phyloP scores from a whole-genome alignment of 2,113 vertebrate species.

The Lagopus leucura region DNA sequence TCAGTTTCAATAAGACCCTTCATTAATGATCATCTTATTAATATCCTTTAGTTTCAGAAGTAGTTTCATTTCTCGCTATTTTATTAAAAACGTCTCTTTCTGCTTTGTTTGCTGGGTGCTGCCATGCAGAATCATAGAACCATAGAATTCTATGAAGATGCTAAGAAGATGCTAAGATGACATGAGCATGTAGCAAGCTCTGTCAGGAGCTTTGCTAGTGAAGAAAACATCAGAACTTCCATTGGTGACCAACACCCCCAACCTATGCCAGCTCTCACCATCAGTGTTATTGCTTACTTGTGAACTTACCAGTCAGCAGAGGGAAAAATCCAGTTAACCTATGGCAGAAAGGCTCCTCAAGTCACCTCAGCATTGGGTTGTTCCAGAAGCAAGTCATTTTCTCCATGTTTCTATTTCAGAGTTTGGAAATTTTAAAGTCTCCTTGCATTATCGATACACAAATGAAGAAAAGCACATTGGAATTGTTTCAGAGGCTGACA shows the following conservation, averaged over 20 bases:
- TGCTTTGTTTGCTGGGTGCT: background rate
- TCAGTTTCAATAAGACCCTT: background rate
- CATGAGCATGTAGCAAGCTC: background rate
- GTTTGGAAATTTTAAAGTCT: background rate
- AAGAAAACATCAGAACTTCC: background rate
- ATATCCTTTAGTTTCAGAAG: background rate
- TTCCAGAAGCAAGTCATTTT: background rate
- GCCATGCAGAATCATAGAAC: background rate
- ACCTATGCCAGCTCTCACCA: accelerated
- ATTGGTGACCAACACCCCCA: no score
- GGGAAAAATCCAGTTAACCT: background rate
- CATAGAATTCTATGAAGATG: no score
- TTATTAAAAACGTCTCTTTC: background rate
- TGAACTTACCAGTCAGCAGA: background rate
- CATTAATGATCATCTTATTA: background rate
- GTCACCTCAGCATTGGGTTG: background rate
- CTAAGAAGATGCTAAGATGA: background rate
- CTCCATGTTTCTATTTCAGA: background rate
- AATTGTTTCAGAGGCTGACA: no score
- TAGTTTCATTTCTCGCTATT: background rate
- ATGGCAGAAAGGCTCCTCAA: background rate
- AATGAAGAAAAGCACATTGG: accelerated
- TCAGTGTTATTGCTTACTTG: accelerated
- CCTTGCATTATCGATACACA: no score
- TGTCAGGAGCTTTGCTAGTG: background rate